Evolutionary conservation across 2,888 invertebrate species (phyloP).

Genomic region (Orthosia cruda): DNA sequence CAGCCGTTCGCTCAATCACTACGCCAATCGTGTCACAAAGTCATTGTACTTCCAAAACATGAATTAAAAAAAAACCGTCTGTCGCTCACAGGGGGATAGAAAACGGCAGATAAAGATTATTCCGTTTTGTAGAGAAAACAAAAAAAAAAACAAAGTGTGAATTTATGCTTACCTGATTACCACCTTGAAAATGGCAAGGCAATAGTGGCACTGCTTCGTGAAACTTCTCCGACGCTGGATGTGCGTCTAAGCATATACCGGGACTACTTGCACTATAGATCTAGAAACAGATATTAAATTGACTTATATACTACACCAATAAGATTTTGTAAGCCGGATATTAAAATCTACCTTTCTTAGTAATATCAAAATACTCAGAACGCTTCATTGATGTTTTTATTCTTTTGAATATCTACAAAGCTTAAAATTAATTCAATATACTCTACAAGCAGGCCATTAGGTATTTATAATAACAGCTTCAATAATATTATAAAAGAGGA

Average conservation of each 20-base stretch:
- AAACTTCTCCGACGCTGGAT: conserved; percentile 37
- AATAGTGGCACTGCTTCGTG: conserved; percentile 51
- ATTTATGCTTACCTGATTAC: conserved; percentile 77
- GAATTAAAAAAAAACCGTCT: neutral
- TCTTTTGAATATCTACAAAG: neutral
- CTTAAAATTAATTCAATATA: neutral
- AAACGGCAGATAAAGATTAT: neutral
- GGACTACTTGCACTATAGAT: conserved; percentile 71
- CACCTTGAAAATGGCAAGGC: conserved; percentile 71
- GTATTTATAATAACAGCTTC: neutral
- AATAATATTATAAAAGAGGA: neutral
- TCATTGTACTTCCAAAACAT: neutral
- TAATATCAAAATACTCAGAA: neutral
- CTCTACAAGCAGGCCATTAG: neutral
- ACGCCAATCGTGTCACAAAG: too few relatives aligned
- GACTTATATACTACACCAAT: too few relatives aligned
- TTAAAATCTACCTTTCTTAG: neutral
- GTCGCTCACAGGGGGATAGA: too few relatives aligned
- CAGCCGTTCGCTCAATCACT: too few relatives aligned
- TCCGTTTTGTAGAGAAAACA: too few relatives aligned
- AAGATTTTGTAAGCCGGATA: conserved; percentile 1
- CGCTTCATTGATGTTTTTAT: neutral
- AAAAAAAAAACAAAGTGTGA: neutral
- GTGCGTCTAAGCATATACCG: conserved; percentile 76
- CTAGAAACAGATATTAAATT: conserved; percentile 58